Base-by-base conservation (phyloP, 2,888 invertebrate genomes). In the Cheilosia urbana region DNA sequence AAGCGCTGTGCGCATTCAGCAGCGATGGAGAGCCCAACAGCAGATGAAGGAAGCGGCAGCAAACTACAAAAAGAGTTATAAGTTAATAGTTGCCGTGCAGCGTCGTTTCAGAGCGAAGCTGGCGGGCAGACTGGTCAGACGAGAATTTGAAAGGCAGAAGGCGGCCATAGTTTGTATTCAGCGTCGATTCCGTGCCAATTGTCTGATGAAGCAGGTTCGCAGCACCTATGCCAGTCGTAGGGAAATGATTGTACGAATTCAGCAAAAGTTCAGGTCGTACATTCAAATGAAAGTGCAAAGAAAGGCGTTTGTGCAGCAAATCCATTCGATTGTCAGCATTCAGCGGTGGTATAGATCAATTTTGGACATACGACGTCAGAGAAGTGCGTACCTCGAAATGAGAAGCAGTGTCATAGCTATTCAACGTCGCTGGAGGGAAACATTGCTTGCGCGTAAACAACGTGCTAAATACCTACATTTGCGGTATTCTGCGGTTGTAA, bases 1-100 rank as follows among this genome's bases (percentile, higher is more conserved):
- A 17, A 88, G 90, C 1, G 88, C 88, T n/a, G 66, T 90, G 9
- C 65, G 81, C 6, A 87, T 94, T 24, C 94, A 94, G 89, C 88
- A 80, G n/a, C 91, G 90, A 87, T 93, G 91, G 87, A 92, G 91
- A 88, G 93, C 93, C 2, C 57, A 47, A 24, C 57, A 49, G 40
- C n/a, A 53, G 13, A 88, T 88, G 89, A 62, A 60, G 55, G 71
- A 65, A 4, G 57, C 49, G 13, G 72, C 40, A 40, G 40, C 45
- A 7, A 21, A 40, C 11, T 93, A 87, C 19, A 63, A 90, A 89
- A 88, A 89, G 7, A 47, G 66, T 4, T 87, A 82, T 4, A 49
- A 21, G 5, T 2, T 73, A 6, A 83, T 90, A 89, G 88, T 84
- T 27, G 21, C 42, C 89, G 87, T 93, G 90, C 88, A 92, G 90